These are phyloP conservation scores for Lithophane ornitopus DNA, from an alignment of 2,888 invertebrate species.

Conservation along the genomic window DNA sequence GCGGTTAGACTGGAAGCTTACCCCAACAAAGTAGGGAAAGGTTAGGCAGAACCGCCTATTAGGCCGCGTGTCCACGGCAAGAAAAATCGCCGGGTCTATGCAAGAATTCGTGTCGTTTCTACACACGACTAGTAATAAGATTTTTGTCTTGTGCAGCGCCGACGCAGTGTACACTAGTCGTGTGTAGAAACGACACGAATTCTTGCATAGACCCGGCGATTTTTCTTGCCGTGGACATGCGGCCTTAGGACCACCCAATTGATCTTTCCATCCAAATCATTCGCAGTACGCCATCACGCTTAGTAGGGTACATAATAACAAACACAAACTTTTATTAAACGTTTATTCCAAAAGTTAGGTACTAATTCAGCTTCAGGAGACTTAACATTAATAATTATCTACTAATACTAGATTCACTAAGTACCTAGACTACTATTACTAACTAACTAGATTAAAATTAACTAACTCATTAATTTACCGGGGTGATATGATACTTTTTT, in stretches of 20 bases:
- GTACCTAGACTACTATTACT: slow-evolving; percentile 9
- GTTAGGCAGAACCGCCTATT: background rate
- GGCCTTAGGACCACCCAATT: background rate
- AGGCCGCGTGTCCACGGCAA: too few relatives aligned
- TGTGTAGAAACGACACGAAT: too few relatives aligned
- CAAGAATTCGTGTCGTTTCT: too few relatives aligned
- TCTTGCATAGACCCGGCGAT: too few relatives aligned
- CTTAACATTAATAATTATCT: background rate
- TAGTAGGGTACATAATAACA: background rate
- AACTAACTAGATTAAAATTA: slow-evolving; percentile 17
- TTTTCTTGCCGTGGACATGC: too few relatives aligned
- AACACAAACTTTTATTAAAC: background rate
- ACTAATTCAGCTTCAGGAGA: background rate
- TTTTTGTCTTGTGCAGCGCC: too few relatives aligned
- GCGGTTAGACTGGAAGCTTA: background rate
- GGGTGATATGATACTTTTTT: slow-evolving; percentile 31
- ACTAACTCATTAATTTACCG: background rate
- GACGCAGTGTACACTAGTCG: too few relatives aligned
- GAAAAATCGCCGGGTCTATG: too few relatives aligned
- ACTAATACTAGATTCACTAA: slow-evolving; percentile 11
- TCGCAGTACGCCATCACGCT: background rate
- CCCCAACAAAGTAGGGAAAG: background rate
- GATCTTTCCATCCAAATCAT: background rate
- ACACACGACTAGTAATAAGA: too few relatives aligned
- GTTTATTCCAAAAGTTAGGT: background rate